Evolutionary conservation across 2,797 vertebrate species (phyloP).

Genomic region (Oryzias sinensis): DNA sequence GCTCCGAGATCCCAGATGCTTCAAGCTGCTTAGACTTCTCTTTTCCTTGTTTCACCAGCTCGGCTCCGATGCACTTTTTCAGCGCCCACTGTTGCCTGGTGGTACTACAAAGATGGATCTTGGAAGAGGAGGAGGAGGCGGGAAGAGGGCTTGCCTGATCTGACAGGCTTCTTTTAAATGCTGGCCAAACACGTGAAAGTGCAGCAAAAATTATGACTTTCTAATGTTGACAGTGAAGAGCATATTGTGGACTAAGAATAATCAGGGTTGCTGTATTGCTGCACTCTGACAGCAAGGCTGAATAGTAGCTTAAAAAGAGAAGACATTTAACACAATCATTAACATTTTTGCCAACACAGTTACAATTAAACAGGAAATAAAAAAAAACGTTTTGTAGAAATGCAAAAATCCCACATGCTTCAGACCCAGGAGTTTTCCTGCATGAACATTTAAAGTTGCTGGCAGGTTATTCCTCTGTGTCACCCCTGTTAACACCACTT

Average conservation of each 20-base stretch:
- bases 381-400: background rate
- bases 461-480: constrained; percentile 37
- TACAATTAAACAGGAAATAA: background rate
- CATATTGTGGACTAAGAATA: too few species aligned
- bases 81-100: constrained; percentile 72
- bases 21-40: constrained; percentile 39
- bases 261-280: too few species aligned
- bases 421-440: background rate
- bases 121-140: constrained; percentile 55
- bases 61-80: constrained; percentile 79
- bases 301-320: too few species aligned
- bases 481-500: constrained; percentile 35
- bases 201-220: constrained; percentile 20
- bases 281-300: too few species aligned
- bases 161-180: constrained; percentile 26
- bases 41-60: constrained; percentile 47
- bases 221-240: background rate
- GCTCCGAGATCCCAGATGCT: constrained; percentile 56
- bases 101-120: constrained; percentile 66
- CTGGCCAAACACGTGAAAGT: constrained; percentile 40
- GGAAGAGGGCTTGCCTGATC: constrained; percentile 54
- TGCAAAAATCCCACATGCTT: too few species aligned
- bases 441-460: constrained; percentile 4
- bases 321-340: too few species aligned
- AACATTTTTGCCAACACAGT: background rate